These are phyloP conservation scores for Dinocampus coccinellae DNA, from an alignment of 2,888 invertebrate genomes.

Conservation along the genomic window DNA sequence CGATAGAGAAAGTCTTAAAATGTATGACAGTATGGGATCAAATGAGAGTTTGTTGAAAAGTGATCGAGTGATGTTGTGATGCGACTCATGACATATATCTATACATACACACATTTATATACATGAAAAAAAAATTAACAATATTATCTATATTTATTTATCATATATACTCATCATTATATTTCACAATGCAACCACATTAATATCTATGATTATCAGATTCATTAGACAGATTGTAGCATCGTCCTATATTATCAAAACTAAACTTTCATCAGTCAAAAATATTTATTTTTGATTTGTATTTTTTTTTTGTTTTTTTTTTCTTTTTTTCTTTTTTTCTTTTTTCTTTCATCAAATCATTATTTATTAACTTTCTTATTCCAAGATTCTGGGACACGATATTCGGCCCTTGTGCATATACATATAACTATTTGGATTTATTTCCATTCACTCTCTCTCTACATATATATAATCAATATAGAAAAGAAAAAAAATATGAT, in stretches of 20 bases:
- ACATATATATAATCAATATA: neutral
- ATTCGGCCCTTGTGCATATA: neutral
- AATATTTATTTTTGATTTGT: neutral
- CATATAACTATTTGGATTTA: neutral
- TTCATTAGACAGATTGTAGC: neutral
- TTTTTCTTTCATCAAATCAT: neutral
- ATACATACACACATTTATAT: neutral
- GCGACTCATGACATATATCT: neutral
- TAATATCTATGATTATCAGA: neutral
- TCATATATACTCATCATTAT: neutral
- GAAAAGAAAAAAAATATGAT: neutral
- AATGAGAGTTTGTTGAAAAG: neutral
- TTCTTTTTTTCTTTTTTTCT: neutral
- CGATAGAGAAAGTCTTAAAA: slow-evolving; percentile 12
- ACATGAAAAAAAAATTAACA: neutral
- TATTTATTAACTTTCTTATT: neutral
- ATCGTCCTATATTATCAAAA: neutral
- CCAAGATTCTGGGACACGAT: neutral
- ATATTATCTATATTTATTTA: neutral
- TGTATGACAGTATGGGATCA: slow-evolving; percentile 9
- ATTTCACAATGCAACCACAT: neutral
- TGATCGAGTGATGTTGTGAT: neutral
- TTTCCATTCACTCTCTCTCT: neutral
- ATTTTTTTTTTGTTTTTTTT: too few species aligned
- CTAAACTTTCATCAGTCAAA: neutral